Conservation (phyloP, 2,888 invertebrate species). For the Heterodera filipjevi region DNA sequence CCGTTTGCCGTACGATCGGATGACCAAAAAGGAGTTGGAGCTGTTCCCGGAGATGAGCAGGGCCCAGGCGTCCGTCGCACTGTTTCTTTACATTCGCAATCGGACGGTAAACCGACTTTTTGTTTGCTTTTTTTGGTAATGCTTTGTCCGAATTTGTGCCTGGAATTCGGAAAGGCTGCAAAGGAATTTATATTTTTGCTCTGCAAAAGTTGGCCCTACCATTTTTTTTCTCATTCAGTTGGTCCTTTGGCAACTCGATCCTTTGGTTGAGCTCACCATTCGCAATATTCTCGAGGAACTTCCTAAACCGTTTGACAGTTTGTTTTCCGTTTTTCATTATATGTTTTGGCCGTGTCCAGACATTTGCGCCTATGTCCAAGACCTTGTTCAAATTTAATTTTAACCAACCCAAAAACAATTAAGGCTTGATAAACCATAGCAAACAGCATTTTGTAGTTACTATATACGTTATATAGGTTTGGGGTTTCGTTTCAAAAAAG, state of each 20-base stretch:
- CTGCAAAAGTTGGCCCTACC: too few species aligned
- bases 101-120: conserved; percentile 42
- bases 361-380: too few species aligned
- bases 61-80: conserved; percentile 33
- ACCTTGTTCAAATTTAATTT: too few species aligned
- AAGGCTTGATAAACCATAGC: too few species aligned
- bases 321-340: not conserved
- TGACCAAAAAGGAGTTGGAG: conserved; percentile 51
- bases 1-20: conserved; percentile 53
- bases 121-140: too few species aligned
- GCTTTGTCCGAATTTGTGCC: conserved; percentile 10
- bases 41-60: conserved; percentile 51
- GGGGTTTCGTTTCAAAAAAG: too few species aligned
- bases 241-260: conserved; percentile 88
- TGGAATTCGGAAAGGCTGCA: too few species aligned
- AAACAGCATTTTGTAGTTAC: too few species aligned
- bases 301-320: conserved; percentile 80
- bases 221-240: conserved; percentile 42
- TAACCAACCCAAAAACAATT: too few species aligned
- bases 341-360: not conserved
- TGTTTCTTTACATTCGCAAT: conserved; percentile 54
- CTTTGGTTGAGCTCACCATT: conserved; percentile 84
- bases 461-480: too few species aligned
- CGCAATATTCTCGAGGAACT: conserved; percentile 82
- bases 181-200: too few species aligned